Base-by-base conservation (phyloP, 1,140 invertebrate species). In the Ladona fulva region DNA sequence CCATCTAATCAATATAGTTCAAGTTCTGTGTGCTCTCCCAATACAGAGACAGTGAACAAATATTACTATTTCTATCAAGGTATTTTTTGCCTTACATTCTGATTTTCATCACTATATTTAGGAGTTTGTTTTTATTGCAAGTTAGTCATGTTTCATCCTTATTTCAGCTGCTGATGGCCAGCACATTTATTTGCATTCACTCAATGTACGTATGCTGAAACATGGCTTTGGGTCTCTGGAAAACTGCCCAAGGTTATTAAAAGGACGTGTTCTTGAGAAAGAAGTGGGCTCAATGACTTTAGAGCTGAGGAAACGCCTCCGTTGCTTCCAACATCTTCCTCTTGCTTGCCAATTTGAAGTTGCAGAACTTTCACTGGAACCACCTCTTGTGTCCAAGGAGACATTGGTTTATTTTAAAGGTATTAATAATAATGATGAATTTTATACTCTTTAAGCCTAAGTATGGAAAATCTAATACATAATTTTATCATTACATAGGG, bases 141-240 rank as follows among this genome's bases (percentile, higher is more conserved):
- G 3, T 37, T 37, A 1, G 8, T 37, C 29, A 37, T 5, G 8
- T 37, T 37, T 37, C 29, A 5, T 81, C 81, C 80, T 81, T 80
- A 78, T 81, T 87, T 66, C 81, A 94, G 93, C 93, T 78, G 87
- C 88, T 44, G 95, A 97, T 87, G 96, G 96, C 0, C 96, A 97
- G 84, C 93, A 96, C 83, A 90, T 98, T 29, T 99, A 95, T 84
- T 85, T 99, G 74, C 94, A 98, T 86, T 91, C 94, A 5, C 84
- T 99, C 80, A 98, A 99, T 86, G 91, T 94, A 1, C 92, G 92
- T 76, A 97, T 98, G 90, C 84, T 99, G 79, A 92, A 94, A 82
- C 89, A 91, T 74, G 91, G 94, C 74, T 98, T 96, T 87, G 95
- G 94, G 22, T 89, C 87, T 74, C 87, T 98, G 74, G 92, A 94